A percentile compares a stretch with the other conserved stretches of the same genome.
phyloP scores from a whole-genome alignment of 2,113 vertebrate genomes.

The Oreochromis niloticus region DNA sequence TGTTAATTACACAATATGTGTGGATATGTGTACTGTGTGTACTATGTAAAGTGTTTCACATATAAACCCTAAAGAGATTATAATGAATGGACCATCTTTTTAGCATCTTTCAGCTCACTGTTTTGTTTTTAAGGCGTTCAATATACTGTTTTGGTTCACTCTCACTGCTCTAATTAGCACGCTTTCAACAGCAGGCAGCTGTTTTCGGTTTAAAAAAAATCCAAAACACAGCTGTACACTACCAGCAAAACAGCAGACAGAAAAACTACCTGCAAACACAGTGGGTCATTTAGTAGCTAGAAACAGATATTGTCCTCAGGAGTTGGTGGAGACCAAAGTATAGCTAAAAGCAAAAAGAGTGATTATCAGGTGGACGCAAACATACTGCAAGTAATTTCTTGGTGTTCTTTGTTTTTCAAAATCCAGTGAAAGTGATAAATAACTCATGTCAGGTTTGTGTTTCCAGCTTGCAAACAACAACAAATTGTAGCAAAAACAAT shows the following conservation, averaged over 20 bases:
- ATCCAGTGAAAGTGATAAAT: neutral
- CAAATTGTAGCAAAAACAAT: neutral
- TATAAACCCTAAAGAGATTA: neutral
- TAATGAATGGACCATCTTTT: neutral
- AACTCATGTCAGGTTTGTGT: neutral
- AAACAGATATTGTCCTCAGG: neutral
- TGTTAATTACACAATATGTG: neutral
- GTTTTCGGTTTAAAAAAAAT: neutral
- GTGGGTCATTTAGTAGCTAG: neutral
- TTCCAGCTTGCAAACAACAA: neutral
- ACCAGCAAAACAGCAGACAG: neutral
- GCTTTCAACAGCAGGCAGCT: neutral
- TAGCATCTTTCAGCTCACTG: neutral
- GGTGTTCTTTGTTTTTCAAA: neutral
- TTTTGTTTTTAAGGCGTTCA: neutral
- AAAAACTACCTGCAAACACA: neutral
- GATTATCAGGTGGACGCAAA: fast-evolving
- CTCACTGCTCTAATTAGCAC: neutral
- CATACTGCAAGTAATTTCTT: neutral
- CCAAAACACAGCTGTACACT: neutral
- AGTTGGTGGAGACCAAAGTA: neutral
- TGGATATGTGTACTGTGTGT: neutral
- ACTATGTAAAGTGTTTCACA: neutral
- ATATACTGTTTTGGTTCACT: neutral
- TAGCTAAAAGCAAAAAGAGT: neutral